Percentiles rank a stretch among this genome's conserved stretches.
Evolutionary conservation across 2,113 vertebrate genomes (phyloP).

Genomic region (Litocranius walleri): DNA sequence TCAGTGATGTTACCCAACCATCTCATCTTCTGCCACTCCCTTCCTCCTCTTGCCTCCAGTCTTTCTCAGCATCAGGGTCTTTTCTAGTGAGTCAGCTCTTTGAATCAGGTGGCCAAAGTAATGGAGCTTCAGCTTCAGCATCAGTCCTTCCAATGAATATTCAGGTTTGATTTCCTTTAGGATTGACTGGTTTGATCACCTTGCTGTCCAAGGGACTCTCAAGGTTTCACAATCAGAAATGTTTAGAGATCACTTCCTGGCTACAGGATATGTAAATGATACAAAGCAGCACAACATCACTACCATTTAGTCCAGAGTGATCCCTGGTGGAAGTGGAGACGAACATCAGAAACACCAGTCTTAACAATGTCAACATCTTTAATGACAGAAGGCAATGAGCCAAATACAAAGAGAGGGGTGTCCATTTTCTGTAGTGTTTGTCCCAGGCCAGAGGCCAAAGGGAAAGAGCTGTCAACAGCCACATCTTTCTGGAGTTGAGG

Average conservation of each 20-base stretch:
- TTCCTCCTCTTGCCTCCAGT: not conserved
- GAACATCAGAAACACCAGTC: not conserved
- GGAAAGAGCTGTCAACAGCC: conserved; percentile 20
- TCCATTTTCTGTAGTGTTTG: not conserved
- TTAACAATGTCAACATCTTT: not conserved
- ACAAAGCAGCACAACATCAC: not conserved
- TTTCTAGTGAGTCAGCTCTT: not conserved
- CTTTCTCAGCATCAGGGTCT: not conserved
- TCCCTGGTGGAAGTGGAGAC: not conserved
- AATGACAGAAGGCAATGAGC: not conserved
- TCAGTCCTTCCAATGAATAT: not conserved
- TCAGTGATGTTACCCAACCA: not conserved
- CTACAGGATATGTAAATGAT: not conserved
- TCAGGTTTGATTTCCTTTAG: not conserved
- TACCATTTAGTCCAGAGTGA: not conserved
- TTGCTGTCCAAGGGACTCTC: not conserved
- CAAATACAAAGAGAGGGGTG: not conserved
- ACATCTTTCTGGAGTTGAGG: conserved; percentile 20
- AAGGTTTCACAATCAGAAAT: not conserved
- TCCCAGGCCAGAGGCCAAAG: conserved; percentile 26
- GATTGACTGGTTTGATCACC: not conserved
- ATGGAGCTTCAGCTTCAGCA: not conserved
- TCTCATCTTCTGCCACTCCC: accelerated
- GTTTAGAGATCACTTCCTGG: not conserved
- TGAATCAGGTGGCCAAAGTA: not conserved